These are phyloP conservation scores for Apamea epomidion DNA, from an alignment of 2,888 invertebrate genomes.

Conservation along the genomic window DNA sequence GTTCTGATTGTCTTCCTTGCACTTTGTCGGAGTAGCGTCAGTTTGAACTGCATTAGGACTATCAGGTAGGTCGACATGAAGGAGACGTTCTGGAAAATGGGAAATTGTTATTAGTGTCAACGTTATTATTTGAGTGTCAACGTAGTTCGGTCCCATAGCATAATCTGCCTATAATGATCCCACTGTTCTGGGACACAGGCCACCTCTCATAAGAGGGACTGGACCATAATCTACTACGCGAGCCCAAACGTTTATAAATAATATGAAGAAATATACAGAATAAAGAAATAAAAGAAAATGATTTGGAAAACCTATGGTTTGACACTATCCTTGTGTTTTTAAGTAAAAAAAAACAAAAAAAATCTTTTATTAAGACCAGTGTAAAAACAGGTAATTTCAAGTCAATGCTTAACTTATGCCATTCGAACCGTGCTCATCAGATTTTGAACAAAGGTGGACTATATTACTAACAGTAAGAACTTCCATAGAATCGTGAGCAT, in stretches of 20 bases:
- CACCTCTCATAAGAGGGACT: too few species aligned
- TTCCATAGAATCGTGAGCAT: background rate
- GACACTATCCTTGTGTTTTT: too few species aligned
- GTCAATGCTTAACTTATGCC: background rate
- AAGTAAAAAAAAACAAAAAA: too few species aligned
- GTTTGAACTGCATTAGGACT: conserved; percentile 93
- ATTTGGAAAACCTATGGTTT: background rate
- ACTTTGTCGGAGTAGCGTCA: conserved; percentile 91
- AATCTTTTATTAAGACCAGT: background rate
- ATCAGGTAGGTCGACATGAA: conserved; percentile 94
- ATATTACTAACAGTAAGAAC: background rate
- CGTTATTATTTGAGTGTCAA: background rate
- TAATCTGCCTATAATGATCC: too few species aligned
- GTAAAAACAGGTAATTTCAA: background rate
- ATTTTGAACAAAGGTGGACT: background rate
- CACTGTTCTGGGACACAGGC: too few species aligned
- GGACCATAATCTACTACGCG: too few species aligned
- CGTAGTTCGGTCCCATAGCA: background rate
- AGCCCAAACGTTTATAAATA: background rate
- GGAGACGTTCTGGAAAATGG: conserved; percentile 90
- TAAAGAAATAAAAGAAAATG: background rate
- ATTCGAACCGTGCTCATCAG: background rate
- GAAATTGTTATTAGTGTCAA: background rate
- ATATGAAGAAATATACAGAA: background rate
- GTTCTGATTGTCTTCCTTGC: conserved; percentile 80